phyloP scores from a whole-genome alignment of 2,888 invertebrate species.

The Pyrrhia umbra region DNA sequence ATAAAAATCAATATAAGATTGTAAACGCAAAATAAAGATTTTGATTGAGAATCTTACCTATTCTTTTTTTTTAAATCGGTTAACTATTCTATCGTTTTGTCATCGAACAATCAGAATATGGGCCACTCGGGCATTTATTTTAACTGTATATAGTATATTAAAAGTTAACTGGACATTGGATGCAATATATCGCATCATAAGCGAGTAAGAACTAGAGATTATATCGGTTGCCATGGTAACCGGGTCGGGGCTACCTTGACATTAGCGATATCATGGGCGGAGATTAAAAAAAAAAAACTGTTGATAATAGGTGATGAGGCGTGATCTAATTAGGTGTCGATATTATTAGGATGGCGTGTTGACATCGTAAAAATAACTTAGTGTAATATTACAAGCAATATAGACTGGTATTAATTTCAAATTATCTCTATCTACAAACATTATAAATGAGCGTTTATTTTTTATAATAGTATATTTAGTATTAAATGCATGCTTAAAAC shows the following conservation, averaged over 20 bases:
- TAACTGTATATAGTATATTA: not conserved
- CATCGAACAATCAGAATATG: no score
- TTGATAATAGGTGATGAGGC: constrained; percentile 8
- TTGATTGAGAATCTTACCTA: no score
- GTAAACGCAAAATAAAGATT: no score
- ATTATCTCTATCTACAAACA: no score
- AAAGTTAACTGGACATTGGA: not conserved
- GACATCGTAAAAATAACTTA: constrained; percentile 4
- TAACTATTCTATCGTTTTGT: no score
- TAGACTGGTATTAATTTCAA: constrained; percentile 1
- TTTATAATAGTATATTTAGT: no score
- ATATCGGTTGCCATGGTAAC: constrained; percentile 65
- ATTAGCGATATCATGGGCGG: constrained; percentile 46
- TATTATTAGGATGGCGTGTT: constrained; percentile 19
- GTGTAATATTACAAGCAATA: not conserved
- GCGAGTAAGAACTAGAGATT: constrained; percentile 30
- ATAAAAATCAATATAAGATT: no score
- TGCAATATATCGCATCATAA: constrained; percentile 19
- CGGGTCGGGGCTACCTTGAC: constrained; percentile 64
- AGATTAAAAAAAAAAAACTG: constrained; percentile 37
- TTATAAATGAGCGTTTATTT: no score
- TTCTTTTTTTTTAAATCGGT: no score
- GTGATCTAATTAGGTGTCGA: constrained; percentile 17
- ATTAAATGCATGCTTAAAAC: no score
- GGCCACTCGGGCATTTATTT: no score